Percentiles rank a stretch among this genome's conserved stretches.
Conservation (phyloP, 2,888 invertebrate species). For the Macrosoma leucophasiata region DNA sequence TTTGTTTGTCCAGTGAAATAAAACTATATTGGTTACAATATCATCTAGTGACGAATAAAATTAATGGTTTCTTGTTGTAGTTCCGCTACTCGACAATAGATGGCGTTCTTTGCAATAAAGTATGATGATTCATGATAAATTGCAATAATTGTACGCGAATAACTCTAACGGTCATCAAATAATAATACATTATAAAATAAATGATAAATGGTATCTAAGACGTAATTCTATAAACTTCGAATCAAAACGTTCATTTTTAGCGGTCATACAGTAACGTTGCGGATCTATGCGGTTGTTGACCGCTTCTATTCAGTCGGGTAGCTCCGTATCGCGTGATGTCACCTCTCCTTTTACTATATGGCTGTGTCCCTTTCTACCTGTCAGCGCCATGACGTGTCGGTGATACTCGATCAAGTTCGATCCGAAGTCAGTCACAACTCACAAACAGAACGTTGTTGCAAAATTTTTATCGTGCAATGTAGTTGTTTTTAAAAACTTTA, state of each 20-base stretch:
- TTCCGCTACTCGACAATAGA: constrained; percentile 26
- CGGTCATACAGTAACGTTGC: no score
- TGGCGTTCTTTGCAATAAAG: constrained; percentile 25
- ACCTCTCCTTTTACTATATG: constrained; percentile 35
- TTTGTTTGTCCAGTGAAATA: no score
- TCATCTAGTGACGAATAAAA: constrained; percentile 23
- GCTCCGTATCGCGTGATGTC: not conserved
- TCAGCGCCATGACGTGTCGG: constrained; percentile 57
- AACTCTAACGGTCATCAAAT: no score
- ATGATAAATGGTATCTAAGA: no score
- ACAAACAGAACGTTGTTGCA: constrained; percentile 47
- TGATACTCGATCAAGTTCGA: constrained; percentile 37
- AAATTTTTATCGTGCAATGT: constrained; percentile 44
- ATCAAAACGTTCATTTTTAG: no score
- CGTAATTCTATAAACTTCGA: no score
- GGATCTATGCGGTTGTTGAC: no score
- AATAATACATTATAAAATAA: no score
- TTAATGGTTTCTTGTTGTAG: not conserved
- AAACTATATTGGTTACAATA: constrained; percentile 1
- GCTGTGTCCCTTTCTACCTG: constrained; percentile 40
- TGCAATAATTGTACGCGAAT: no score
- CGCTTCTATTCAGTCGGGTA: no score
- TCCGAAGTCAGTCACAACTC: constrained; percentile 70
- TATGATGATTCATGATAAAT: no score
- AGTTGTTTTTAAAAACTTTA: constrained; percentile 35